Percentiles rank a stretch among this genome's conserved stretches.
Evolutionary conservation across 1,140 invertebrate species (phyloP).

Genomic region (Lepeophtheirus salmonis): DNA sequence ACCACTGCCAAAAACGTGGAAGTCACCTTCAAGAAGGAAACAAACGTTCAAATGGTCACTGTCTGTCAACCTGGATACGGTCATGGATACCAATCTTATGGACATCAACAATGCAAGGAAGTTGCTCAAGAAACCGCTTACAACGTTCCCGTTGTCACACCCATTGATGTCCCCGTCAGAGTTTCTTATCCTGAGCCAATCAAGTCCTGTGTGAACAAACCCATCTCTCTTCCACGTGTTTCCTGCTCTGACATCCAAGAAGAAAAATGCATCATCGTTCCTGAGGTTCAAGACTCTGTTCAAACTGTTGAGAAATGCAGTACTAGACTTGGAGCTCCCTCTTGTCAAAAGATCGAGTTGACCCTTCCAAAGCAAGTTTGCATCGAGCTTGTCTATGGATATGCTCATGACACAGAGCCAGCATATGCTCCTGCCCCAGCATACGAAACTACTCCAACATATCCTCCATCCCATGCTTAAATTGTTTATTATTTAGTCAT

Average conservation of each 20-base stretch:
- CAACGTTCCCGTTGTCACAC: constrained; percentile 18
- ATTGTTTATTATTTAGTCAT: too few species aligned
- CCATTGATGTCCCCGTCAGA: constrained; percentile 12
- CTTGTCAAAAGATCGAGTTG: constrained; percentile 16
- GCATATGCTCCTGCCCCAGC: too few species aligned
- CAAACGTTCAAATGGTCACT: constrained; percentile 13
- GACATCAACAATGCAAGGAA: constrained; percentile 16
- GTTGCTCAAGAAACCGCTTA: constrained; percentile 17
- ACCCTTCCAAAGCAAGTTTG: constrained; percentile 17
- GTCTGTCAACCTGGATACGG: constrained; percentile 17
- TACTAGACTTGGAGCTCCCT: constrained; percentile 2
- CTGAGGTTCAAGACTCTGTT: constrained; percentile 4
- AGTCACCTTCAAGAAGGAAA: constrained; percentile 17
- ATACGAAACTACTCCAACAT: neutral
- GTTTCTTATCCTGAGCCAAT: constrained; percentile 13
- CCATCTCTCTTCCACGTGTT: constrained; percentile 13
- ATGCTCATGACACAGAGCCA: constrained; percentile 14
- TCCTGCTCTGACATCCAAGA: constrained; percentile 3
- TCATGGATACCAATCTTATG: constrained; percentile 5
- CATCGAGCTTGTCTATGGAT: constrained; percentile 14
- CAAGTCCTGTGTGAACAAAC: constrained; percentile 19
- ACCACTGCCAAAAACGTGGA: constrained; percentile 18
- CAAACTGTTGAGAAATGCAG: constrained; percentile 12
- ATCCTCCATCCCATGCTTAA: neutral
- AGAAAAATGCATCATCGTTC: constrained; percentile 15